These are phyloP conservation scores for Neosilurus mollespiculum DNA, from an alignment of 2,797 vertebrate species.

Conservation along the genomic window DNA sequence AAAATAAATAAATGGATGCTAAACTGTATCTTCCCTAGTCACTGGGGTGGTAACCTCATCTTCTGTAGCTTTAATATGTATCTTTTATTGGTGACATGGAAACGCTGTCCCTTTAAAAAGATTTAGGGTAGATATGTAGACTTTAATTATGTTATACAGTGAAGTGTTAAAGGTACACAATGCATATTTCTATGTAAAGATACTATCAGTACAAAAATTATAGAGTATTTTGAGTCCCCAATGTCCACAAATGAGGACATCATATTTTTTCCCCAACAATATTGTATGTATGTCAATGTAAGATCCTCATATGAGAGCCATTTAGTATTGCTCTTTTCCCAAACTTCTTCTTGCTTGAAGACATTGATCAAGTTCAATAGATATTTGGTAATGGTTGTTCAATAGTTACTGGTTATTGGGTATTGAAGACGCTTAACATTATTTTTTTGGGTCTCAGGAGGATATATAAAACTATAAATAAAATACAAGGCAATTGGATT, in stretches of 20 bases:
- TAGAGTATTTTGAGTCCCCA: neutral
- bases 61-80: neutral
- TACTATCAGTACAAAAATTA: neutral
- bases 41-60: neutral
- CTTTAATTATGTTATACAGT: neutral
- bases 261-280: no score
- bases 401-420: no score
- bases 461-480: constrained; percentile 63
- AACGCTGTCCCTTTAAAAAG: neutral
- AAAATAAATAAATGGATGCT: neutral
- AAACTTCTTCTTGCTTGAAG: no score
- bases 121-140: neutral
- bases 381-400: no score
- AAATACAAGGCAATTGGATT: constrained; percentile 59
- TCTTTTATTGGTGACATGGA: neutral
- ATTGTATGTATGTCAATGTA: no score
- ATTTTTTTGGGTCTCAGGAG: no score
- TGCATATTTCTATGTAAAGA: neutral
- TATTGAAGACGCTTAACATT: no score
- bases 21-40: neutral
- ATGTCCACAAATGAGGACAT: no score
- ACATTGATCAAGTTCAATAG: no score
- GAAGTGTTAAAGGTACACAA: neutral
- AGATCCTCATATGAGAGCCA: no score
- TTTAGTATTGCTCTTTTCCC: no score